Conservation (phyloP, 2,113 vertebrate species). For the Calyptomena viridis region DNA sequence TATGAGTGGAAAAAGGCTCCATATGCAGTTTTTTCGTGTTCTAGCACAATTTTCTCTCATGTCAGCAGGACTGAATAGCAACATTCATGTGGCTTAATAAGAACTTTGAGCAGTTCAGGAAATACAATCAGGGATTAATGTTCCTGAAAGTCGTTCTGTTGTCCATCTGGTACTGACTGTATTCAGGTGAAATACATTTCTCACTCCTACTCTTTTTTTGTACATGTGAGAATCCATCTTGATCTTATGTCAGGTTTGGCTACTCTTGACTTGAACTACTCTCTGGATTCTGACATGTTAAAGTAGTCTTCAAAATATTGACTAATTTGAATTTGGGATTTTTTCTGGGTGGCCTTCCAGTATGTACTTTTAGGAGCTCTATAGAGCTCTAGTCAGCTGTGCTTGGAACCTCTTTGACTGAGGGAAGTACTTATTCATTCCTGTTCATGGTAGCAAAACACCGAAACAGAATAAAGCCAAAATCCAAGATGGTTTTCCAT, state of each 20-base stretch:
- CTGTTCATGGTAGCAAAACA: background rate
- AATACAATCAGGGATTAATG: background rate
- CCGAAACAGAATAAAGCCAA: background rate
- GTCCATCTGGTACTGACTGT: background rate
- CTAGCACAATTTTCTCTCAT: background rate
- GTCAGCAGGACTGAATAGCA: background rate
- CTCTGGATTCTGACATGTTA: background rate
- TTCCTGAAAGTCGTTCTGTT: background rate
- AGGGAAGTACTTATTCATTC: background rate
- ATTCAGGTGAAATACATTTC: background rate
- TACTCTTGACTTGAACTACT: background rate
- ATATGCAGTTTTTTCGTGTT: background rate
- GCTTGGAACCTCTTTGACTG: background rate
- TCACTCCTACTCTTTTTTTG: rapidly evolving
- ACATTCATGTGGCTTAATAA: background rate
- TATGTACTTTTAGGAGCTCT: background rate
- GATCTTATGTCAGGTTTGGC: background rate
- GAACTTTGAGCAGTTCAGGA: background rate
- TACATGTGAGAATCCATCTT: background rate
- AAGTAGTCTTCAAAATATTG: background rate
- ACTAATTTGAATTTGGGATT: background rate
- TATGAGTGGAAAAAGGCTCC: background rate
- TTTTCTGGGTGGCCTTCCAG: background rate
- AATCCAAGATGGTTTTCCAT: background rate
- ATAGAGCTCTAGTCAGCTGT: background rate